Conservation (phyloP, 35 echinoderm and acorn worm genomes). For the Lytechinus variegatus region DNA sequence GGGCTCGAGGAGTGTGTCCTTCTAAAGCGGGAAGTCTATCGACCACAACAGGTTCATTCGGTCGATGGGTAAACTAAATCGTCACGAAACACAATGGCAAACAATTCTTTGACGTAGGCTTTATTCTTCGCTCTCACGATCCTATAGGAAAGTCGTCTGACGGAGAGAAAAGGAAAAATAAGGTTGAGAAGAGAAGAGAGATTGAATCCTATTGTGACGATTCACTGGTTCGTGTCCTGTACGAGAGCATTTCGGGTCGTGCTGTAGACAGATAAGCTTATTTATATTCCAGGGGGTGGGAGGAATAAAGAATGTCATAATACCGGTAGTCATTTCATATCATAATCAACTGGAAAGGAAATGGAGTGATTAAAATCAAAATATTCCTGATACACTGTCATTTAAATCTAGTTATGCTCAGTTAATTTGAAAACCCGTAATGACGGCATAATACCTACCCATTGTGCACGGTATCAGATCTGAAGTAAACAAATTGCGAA, state of each 20-base stretch:
- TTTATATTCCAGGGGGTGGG: background rate
- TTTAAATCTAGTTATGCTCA: background rate
- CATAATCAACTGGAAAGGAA: background rate
- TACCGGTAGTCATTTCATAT: background rate
- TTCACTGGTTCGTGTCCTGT: background rate
- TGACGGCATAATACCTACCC: background rate
- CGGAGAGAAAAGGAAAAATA: background rate
- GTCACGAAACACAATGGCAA: conserved; percentile 44
- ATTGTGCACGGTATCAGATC: background rate
- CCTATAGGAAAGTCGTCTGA: background rate
- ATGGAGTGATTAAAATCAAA: background rate
- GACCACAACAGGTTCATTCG: background rate
- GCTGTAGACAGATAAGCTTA: background rate
- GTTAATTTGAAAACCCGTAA: background rate
- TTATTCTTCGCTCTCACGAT: conserved; percentile 14
- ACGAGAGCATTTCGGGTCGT: background rate
- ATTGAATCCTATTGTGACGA: background rate
- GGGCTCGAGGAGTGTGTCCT: background rate
- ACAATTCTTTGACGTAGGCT: conserved; percentile 16
- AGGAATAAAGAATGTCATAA: background rate
- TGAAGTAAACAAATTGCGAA: background rate
- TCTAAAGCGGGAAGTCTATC: conserved; percentile 52
- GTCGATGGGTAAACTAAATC: conserved; percentile 4
- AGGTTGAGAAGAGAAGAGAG: background rate
- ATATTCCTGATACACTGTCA: background rate